These are phyloP conservation scores for Phoxinus phoxinus DNA, from an alignment of 2,113 vertebrate genomes.

Conservation along the genomic window DNA sequence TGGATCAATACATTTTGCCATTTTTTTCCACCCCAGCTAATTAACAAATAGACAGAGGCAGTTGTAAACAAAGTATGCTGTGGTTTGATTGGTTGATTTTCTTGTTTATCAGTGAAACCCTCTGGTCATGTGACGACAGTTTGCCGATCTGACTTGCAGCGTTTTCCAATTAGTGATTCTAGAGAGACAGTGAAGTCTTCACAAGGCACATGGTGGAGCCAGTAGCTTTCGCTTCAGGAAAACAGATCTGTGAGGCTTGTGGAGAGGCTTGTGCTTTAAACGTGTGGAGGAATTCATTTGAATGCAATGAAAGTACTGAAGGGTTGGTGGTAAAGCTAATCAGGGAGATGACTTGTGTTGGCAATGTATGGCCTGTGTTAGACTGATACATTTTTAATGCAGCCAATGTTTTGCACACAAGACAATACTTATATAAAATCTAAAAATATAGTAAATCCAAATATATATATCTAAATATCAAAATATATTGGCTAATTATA, in stretches of 20 bases:
- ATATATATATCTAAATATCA: not conserved
- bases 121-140: slow-evolving; percentile 52
- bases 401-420: not conserved
- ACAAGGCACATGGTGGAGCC: slow-evolving; percentile 35
- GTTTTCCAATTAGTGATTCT: slow-evolving; percentile 50
- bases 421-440: not conserved
- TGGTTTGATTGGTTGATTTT: slow-evolving; percentile 40
- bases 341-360: slow-evolving; percentile 36
- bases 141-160: slow-evolving; percentile 49
- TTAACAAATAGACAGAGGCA: slow-evolving; percentile 51
- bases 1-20: slow-evolving; percentile 48
- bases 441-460: not conserved
- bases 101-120: slow-evolving; percentile 36
- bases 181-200: slow-evolving; percentile 32
- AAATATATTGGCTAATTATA: not conserved
- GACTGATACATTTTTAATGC: slow-evolving; percentile 10
- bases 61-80: slow-evolving; percentile 34
- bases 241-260: slow-evolving; percentile 32
- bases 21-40: slow-evolving; percentile 49
- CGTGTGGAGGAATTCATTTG: slow-evolving; percentile 29
- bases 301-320: slow-evolving; percentile 30
- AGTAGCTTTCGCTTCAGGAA: slow-evolving; percentile 36
- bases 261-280: slow-evolving; percentile 12
- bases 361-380: not conserved
- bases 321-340: slow-evolving; percentile 25